These are phyloP conservation scores for Xenopus tropicalis DNA, from an alignment of 2,113 vertebrate species.

Conservation along the genomic window UCB_Xtro_10.0 CM004443.2:46152001-46152500, in stretches of 20 bases:
- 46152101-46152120: not conserved
- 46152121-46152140: not conserved
- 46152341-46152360: conserved; percentile 45
- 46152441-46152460: conserved; percentile 27
- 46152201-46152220: conserved; percentile 8
- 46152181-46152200: too few relatives aligned
- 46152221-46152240: conserved; percentile 16
- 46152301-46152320: conserved; percentile 41
- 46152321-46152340: conserved; percentile 45
- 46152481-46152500: conserved; percentile 21
- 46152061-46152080: conserved; percentile 12
- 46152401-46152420: conserved; percentile 39
- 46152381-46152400: conserved; percentile 46
- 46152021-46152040: not conserved
- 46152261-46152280: conserved; percentile 28
- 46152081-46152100: conserved; percentile 7
- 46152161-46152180: conserved; percentile 21
- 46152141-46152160: conserved; percentile 29
- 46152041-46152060: not conserved
- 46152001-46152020: not conserved
- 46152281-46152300: conserved; percentile 41
- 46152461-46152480: not conserved
- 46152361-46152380: conserved; percentile 47
- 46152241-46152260: conserved; percentile 30
- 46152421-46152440: conserved; percentile 27